Evolutionary conservation across 2,888 invertebrate species (phyloP).

Genomic region (Drosophila rubida): DNA sequence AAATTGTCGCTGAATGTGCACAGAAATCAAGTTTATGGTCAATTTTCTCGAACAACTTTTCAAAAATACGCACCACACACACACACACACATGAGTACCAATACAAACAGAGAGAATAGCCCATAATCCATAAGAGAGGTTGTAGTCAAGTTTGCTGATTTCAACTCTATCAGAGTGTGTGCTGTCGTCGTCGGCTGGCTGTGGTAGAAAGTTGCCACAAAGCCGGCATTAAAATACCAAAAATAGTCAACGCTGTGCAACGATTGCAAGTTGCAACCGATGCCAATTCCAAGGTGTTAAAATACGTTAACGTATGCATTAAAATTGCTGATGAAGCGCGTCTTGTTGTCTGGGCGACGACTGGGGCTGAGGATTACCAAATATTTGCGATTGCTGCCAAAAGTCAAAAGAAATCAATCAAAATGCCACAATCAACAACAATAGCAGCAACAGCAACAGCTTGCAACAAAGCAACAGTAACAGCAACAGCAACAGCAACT

Average conservation of each 20-base stretch:
- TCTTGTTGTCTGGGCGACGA: constrained; percentile 58
- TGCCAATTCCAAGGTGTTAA: constrained; percentile 71
- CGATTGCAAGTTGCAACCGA: constrained; percentile 20
- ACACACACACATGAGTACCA: constrained; percentile 4
- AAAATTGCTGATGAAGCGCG: constrained; percentile 77
- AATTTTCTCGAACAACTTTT: constrained; percentile 66
- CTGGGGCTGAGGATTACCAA: constrained; percentile 68
- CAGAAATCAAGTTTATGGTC: constrained; percentile 78
- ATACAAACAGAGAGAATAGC: not conserved
- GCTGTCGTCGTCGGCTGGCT: constrained; percentile 1
- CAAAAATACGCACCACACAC: constrained; percentile 36
- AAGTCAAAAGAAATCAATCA: constrained; percentile 80
- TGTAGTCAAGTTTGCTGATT: constrained; percentile 25
- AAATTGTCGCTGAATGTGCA: constrained; percentile 73
- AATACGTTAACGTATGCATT: constrained; percentile 71
- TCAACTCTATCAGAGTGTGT: constrained; percentile 32
- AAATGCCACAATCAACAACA: constrained; percentile 74
- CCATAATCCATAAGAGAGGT: constrained; percentile 35
- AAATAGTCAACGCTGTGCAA: constrained; percentile 52
- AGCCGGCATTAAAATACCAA: constrained; percentile 71
- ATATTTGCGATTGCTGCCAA: constrained; percentile 76
- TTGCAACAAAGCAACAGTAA: constrained; percentile 24
- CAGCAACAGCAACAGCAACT: constrained; percentile 46
- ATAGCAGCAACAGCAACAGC: constrained; percentile 40
- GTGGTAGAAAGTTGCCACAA: constrained; percentile 64